Evolutionary conservation across 2,888 invertebrate species (phyloP).

Genomic region (Drosophila rellima): DNA sequence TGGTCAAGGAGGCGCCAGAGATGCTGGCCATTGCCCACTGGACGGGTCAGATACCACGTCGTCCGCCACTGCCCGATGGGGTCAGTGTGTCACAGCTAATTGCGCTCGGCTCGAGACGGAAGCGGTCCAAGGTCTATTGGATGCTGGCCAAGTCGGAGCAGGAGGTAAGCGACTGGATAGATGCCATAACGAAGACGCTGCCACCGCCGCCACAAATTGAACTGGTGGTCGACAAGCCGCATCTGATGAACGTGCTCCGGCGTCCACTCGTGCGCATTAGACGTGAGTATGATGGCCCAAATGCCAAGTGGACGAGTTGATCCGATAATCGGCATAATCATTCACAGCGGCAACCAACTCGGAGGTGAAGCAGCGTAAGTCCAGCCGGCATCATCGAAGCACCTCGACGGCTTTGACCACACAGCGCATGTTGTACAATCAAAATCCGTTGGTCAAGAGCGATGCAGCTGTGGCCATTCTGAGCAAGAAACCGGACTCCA

Average conservation of each 20-base stretch:
- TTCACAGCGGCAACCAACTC: slow-evolving; percentile 87
- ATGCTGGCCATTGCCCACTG: slow-evolving; percentile 93
- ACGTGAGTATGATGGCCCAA: slow-evolving; percentile 87
- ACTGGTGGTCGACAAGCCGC: slow-evolving; percentile 90
- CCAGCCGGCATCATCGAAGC: slow-evolving; percentile 68
- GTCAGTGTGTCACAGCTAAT: slow-evolving; percentile 91
- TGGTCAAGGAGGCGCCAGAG: slow-evolving; percentile 92
- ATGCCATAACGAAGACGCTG: slow-evolving; percentile 92
- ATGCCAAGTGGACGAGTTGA: too few species aligned
- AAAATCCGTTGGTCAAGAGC: slow-evolving; percentile 85
- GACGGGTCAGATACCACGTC: slow-evolving; percentile 91
- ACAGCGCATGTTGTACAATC: slow-evolving; percentile 72
- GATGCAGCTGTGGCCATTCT: slow-evolving; percentile 85
- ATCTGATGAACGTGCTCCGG: slow-evolving; percentile 88
- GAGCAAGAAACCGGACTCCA: slow-evolving; percentile 85
- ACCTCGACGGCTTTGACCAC: slow-evolving; percentile 69
- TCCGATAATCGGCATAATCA: too few species aligned
- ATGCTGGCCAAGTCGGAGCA: slow-evolving; percentile 92
- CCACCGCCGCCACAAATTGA: slow-evolving; percentile 91
- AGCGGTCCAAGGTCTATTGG: slow-evolving; percentile 92
- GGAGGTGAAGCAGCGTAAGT: slow-evolving; percentile 86
- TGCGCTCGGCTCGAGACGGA: slow-evolving; percentile 90
- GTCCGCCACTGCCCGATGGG: slow-evolving; percentile 90
- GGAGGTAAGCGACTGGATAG: slow-evolving; percentile 93
- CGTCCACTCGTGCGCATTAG: slow-evolving; percentile 88